A percentile compares a stretch with the other conserved stretches of the same genome.
These are phyloP conservation scores for Nerophis lumbriciformis DNA, from an alignment of 2,113 vertebrate genomes.

Conservation along the genomic window DNA sequence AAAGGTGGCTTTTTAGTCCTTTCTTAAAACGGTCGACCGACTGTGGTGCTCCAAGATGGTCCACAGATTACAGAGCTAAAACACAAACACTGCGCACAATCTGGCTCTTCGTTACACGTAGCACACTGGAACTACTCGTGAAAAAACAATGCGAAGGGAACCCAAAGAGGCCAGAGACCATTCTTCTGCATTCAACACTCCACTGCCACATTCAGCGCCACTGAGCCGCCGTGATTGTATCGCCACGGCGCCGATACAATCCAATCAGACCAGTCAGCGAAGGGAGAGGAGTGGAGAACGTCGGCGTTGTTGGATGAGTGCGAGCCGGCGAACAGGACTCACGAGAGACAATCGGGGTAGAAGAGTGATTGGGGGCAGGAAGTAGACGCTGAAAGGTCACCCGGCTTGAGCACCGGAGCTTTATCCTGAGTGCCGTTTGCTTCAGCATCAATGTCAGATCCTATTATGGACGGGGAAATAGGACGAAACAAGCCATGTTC, in stretches of 20 bases:
- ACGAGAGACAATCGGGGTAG: constrained; percentile 42
- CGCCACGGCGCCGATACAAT: constrained; percentile 64
- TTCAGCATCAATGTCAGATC: background rate
- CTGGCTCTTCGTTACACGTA: too few relatives aligned
- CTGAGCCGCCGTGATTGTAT: constrained; percentile 70
- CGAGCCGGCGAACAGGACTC: constrained; percentile 63
- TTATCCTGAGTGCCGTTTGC: constrained; percentile 1
- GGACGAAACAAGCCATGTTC: background rate
- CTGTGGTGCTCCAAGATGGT: too few relatives aligned
- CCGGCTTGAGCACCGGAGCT: background rate
- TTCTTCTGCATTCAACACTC: background rate
- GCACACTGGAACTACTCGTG: too few relatives aligned
- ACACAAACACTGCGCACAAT: too few relatives aligned
- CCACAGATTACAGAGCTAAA: too few relatives aligned
- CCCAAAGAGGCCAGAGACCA: background rate
- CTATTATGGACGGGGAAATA: background rate
- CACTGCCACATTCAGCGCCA: constrained; percentile 55
- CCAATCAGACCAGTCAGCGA: constrained; percentile 74
- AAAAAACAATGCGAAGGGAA: background rate
- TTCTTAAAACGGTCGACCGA: too few relatives aligned
- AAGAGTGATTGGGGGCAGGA: constrained; percentile 15
- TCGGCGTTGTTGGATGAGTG: constrained; percentile 47
- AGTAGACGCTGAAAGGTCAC: background rate
- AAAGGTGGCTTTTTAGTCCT: too few relatives aligned
- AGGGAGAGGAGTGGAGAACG: constrained; percentile 58